A percentile compares a stretch with the other conserved stretches of the same genome.
Conservation (phyloP, 2,113 vertebrate species). For the Anhinga anhinga region DNA sequence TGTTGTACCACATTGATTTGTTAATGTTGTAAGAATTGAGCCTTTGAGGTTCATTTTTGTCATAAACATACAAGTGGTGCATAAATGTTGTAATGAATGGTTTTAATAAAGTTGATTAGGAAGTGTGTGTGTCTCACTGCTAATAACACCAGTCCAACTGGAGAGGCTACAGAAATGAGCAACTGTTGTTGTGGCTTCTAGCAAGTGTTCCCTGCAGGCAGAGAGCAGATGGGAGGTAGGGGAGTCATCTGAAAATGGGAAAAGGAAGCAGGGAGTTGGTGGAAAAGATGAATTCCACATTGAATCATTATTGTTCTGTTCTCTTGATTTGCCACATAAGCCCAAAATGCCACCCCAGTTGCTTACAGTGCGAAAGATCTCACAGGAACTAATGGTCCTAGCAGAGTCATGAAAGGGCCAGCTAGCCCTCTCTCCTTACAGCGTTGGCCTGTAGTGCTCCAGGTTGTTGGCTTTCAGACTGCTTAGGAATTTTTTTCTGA, state of each 20-base stretch:
- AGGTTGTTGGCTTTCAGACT: background rate
- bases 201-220: background rate
- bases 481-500: background rate
- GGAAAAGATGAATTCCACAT: background rate
- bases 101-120: background rate
- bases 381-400: background rate
- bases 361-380: background rate
- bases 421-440: background rate
- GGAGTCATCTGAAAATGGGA: background rate
- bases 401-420: rapidly evolving
- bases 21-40: background rate
- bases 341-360: background rate
- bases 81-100: background rate
- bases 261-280: background rate
- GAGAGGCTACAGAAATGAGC: background rate
- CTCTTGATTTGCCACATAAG: background rate
- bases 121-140: background rate
- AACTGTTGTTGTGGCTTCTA: background rate
- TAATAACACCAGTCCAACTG: background rate
- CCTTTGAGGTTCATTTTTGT: background rate
- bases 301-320: background rate
- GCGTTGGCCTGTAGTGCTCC: background rate
- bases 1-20: background rate
- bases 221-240: background rate
- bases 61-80: background rate